Evolutionary conservation across 1,140 invertebrate species (phyloP).

Genomic region (Eumeta japonica): DNA sequence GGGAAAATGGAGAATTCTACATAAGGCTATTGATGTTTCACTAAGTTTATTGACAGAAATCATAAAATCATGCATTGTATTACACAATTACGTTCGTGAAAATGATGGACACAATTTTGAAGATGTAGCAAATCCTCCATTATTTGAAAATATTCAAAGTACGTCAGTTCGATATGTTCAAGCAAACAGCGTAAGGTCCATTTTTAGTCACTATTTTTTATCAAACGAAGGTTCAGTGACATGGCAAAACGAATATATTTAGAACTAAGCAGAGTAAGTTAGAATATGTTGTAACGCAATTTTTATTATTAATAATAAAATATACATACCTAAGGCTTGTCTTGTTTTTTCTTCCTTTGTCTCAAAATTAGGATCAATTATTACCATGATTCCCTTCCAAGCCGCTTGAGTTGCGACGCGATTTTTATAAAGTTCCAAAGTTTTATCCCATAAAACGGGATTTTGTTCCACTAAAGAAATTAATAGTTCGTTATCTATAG

Average conservation of each 20-base stretch:
- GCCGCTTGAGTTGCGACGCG: constrained; percentile 15
- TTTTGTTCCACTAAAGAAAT: constrained; percentile 15
- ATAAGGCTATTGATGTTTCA: too few species aligned
- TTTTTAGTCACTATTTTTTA: constrained; percentile 1
- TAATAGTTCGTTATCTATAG: constrained; percentile 17
- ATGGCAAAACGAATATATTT: constrained; percentile 8
- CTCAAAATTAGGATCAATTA: constrained; percentile 15
- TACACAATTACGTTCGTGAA: too few species aligned
- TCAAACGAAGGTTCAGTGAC: not conserved
- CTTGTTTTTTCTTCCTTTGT: constrained; percentile 11
- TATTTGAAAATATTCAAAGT: too few species aligned
- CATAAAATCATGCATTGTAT: too few species aligned
- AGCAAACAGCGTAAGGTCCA: not conserved
- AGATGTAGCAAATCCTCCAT: too few species aligned
- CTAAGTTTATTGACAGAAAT: too few species aligned
- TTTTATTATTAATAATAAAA: constrained; percentile 3
- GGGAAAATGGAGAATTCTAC: too few species aligned
- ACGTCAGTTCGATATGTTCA: too few species aligned
- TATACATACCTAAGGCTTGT: constrained; percentile 11
- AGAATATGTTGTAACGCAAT: not conserved
- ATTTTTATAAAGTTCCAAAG: constrained; percentile 17
- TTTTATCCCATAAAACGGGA: constrained; percentile 16
- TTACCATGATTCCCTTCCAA: constrained; percentile 16
- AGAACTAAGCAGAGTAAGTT: constrained; percentile 8
- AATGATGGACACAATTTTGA: too few species aligned